Evolutionary conservation across 2,888 invertebrate genomes (phyloP).

Genomic region (Epinotia nisella): DNA sequence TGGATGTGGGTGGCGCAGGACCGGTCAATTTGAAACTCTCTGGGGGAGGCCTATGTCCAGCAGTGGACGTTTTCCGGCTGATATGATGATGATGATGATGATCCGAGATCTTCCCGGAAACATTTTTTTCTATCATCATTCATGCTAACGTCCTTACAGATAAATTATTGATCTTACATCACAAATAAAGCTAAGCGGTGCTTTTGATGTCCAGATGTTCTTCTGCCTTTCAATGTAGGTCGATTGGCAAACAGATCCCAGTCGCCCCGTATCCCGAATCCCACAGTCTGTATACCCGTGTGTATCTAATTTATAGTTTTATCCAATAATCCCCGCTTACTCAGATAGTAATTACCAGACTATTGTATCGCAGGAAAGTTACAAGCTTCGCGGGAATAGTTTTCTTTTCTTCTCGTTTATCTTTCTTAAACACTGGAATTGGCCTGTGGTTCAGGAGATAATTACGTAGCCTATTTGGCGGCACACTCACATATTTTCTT

Average conservation of each 20-base stretch:
- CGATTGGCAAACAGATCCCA: constrained; percentile 33
- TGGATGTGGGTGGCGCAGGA: too few relatives aligned
- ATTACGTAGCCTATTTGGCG: constrained; percentile 76
- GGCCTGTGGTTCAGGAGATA: constrained; percentile 76
- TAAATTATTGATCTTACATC: too few relatives aligned
- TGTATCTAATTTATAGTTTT: constrained; percentile 58
- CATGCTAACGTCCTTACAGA: too few relatives aligned
- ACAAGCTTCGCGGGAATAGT: constrained; percentile 75
- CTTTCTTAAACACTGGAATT: constrained; percentile 83
- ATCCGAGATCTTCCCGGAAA: too few relatives aligned
- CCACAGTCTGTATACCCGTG: constrained; percentile 36
- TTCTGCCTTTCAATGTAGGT: constrained; percentile 31
- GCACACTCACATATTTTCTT: constrained; percentile 59
- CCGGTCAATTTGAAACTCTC: too few relatives aligned
- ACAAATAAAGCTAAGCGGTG: too few relatives aligned
- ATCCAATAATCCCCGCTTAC: constrained; percentile 56
- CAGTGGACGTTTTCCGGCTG: too few relatives aligned
- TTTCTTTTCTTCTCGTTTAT: constrained; percentile 79
- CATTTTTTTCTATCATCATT: too few relatives aligned
- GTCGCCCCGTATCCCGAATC: not conserved
- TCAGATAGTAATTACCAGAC: constrained; percentile 64
- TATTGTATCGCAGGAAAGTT: constrained; percentile 64
- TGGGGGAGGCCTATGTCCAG: too few relatives aligned
- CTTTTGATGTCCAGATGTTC: constrained; percentile 16
- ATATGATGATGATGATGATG: too few relatives aligned